phyloP scores from a whole-genome alignment of 2,888 invertebrate species.

The Zygogramma bicolorata region DNA sequence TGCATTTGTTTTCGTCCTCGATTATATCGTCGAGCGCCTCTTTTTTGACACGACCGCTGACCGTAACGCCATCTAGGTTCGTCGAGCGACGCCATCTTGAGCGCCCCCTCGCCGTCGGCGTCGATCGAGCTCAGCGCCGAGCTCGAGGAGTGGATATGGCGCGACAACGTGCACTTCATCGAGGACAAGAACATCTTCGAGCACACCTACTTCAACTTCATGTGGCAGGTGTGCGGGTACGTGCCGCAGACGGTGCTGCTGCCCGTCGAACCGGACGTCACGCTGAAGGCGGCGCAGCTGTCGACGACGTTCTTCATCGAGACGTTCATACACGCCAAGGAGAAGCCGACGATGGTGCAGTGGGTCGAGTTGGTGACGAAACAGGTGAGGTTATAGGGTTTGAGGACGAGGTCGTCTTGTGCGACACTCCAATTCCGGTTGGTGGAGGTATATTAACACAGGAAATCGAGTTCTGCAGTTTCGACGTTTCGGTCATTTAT shows the following conservation, averaged over 20 bases:
- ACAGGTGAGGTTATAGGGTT: too few relatives aligned
- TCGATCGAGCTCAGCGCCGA: conserved; percentile 79
- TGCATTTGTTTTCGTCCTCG: too few relatives aligned
- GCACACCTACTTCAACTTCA: conserved; percentile 95
- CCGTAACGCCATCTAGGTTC: too few relatives aligned
- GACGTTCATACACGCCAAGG: conserved; percentile 96
- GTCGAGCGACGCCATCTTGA: conserved; percentile 49
- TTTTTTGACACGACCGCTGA: conserved; percentile 58
- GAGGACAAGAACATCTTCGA: conserved; percentile 97
- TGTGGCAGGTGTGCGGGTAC: conserved; percentile 96
- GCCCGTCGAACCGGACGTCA: conserved; percentile 82
- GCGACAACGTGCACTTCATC: conserved; percentile 95
- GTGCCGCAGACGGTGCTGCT: conserved; percentile 91
- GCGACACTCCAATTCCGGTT: too few relatives aligned
- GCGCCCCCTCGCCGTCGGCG: conserved; percentile 32
- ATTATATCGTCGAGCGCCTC: too few relatives aligned
- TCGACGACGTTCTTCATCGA: conserved; percentile 96
- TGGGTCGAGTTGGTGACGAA: conserved; percentile 96
- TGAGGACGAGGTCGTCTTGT: too few relatives aligned
- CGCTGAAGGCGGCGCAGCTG: conserved; percentile 87
- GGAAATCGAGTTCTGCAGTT: too few relatives aligned
- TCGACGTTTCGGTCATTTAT: too few relatives aligned
- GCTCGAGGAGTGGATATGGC: conserved; percentile 96
- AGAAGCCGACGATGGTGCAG: conserved; percentile 97
- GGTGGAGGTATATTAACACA: too few relatives aligned